Conservation (phyloP, 2,113 vertebrate species). For the Scomber colias region DNA sequence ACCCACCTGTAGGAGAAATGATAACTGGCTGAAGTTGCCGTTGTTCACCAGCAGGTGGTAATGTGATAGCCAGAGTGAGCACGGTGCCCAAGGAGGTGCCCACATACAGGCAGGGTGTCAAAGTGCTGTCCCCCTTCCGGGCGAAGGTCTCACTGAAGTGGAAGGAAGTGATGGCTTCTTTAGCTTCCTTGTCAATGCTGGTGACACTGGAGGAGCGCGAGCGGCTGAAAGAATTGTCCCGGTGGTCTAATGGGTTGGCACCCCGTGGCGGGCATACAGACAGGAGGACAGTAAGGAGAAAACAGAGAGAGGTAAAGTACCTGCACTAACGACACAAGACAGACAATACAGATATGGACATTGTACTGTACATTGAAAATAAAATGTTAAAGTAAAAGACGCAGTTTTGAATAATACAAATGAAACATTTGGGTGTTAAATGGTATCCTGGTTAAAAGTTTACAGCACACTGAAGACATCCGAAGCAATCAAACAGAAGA, state of each 20-base stretch:
- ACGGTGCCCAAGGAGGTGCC: constrained; percentile 95
- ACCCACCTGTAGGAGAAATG: constrained; percentile 93
- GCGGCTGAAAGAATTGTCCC: constrained; percentile 98
- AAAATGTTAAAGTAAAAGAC: background rate
- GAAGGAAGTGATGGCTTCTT: constrained; percentile 94
- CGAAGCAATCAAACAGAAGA: background rate
- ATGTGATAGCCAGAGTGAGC: constrained; percentile 90
- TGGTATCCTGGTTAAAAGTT: background rate
- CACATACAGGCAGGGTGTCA: constrained; percentile 93
- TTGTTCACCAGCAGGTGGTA: constrained; percentile 95
- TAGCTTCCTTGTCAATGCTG: constrained; percentile 97
- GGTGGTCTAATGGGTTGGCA: constrained; percentile 92
- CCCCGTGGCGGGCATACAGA: constrained; percentile 87
- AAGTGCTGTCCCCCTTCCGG: constrained; percentile 89
- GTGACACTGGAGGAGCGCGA: constrained; percentile 98
- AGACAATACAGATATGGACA: constrained; percentile 27
- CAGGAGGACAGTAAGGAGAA: constrained; percentile 85
- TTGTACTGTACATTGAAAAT: background rate
- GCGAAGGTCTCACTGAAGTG: constrained; percentile 95
- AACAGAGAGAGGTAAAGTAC: constrained; percentile 84
- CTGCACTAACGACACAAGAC: constrained; percentile 6
- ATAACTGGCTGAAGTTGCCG: constrained; percentile 96
- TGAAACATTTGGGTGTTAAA: background rate
- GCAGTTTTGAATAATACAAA: background rate
- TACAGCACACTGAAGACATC: background rate